A percentile compares a stretch with the other conserved stretches of the same genome.
These are phyloP conservation scores for Tetragnatha montana DNA, from an alignment of 2,888 invertebrate species.

Conservation along the genomic window DNA sequence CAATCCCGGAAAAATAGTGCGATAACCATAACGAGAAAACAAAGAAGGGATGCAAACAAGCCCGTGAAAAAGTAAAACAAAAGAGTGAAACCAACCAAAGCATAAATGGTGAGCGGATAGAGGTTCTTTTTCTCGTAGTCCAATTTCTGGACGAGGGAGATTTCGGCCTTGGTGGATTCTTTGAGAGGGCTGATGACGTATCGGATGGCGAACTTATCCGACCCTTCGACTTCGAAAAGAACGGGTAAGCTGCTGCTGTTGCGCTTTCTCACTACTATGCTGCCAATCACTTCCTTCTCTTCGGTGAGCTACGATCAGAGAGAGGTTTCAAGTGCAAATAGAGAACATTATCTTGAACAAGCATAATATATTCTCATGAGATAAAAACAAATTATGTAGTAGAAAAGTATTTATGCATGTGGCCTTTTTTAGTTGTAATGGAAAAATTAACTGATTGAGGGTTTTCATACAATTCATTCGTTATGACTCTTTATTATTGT, in stretches of 20 bases:
- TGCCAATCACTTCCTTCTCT: slow-evolving; percentile 71
- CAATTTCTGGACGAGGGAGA: slow-evolving; percentile 80
- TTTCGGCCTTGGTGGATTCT: slow-evolving; percentile 71
- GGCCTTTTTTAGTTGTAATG: no score
- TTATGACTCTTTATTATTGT: no score
- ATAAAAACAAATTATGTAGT: background rate
- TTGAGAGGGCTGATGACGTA: slow-evolving; percentile 73
- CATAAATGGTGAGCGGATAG: slow-evolving; percentile 89
- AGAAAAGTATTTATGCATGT: background rate
- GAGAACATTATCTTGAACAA: background rate
- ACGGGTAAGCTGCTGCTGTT: slow-evolving; percentile 72
- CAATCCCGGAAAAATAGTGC: no score
- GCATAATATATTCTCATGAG: background rate
- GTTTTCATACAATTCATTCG: no score
- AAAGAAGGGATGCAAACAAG: no score
- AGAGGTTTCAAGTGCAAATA: background rate
- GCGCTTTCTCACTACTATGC: slow-evolving; percentile 69
- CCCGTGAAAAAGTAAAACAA: no score
- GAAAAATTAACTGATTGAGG: no score
- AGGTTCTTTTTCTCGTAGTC: slow-evolving; percentile 93
- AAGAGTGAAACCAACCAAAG: slow-evolving; percentile 83
- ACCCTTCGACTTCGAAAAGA: slow-evolving; percentile 72
- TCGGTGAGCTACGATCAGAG: slow-evolving; percentile 63
- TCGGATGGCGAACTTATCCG: slow-evolving; percentile 72
- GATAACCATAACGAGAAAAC: no score